Percentiles rank a stretch among this genome's conserved stretches.
These are phyloP conservation scores for Alviniconcha marisindica DNA, from an alignment of 1,140 invertebrate genomes.

Conservation along the genomic window DNA sequence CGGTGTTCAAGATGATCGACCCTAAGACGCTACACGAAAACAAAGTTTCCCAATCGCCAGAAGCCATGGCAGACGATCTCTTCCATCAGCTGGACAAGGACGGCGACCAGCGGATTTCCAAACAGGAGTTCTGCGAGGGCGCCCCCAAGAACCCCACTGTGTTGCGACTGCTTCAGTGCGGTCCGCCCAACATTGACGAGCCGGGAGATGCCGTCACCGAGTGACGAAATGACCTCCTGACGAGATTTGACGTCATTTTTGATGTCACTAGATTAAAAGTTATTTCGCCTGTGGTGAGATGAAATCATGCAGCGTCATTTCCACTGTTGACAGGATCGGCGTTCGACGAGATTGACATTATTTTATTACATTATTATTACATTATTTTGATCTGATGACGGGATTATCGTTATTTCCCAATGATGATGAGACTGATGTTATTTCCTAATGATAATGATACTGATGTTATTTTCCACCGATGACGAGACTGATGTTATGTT, in stretches of 20 bases:
- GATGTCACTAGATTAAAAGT: background rate
- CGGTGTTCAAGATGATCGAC: constrained; percentile 36
- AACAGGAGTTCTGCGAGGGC: constrained; percentile 32
- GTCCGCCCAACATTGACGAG: background rate
- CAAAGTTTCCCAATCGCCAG: background rate
- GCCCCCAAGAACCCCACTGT: background rate
- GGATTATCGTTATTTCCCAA: no score
- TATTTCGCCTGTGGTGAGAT: background rate
- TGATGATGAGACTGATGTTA: no score
- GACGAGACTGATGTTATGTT: no score
- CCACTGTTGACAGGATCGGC: background rate
- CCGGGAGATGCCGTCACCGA: background rate
- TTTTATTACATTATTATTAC: no score
- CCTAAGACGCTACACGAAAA: background rate
- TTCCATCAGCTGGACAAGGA: constrained; percentile 30
- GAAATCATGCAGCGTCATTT: background rate
- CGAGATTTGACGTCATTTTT: no score
- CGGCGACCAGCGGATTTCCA: constrained; percentile 26
- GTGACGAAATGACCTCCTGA: background rate
- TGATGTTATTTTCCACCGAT: no score
- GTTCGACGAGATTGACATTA: no score
- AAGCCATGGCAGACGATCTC: background rate
- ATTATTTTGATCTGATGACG: no score
- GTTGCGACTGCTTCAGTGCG: constrained; percentile 31
- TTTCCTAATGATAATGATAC: no score